Base-by-base conservation (phyloP, 2,888 invertebrate genomes). In the Mechanitis mazaeus region DNA sequence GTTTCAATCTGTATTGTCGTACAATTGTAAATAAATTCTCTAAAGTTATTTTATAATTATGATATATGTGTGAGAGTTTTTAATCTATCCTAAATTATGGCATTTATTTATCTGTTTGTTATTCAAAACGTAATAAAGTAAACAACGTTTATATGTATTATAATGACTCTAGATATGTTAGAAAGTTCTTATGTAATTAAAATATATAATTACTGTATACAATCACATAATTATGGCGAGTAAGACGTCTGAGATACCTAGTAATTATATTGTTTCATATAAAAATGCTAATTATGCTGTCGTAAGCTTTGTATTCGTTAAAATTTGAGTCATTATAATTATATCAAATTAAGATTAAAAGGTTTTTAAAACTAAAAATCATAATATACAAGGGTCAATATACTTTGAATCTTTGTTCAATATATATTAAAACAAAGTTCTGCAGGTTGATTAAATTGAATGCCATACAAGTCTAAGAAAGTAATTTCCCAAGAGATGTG, bases 281-380 rank as follows among this genome's bases (percentile, higher is more conserved):
- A 50, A 9, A 50, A 83, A 78, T 77, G 72, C 80, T 79, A 78
- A 84, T 83, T 83, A 79, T 31, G 28, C 31, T 50, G 50, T 31
- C 50, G 28, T 50, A 50, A 50, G 31, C 50, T 50, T 50, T 50
- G 31, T 11, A 50, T 50, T n/a, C 47, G 47, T 47, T 28, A 50
- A 50, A 50, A 31, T 31, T 9, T 50, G 31, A 50, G 28, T 50
- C 7, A 1, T 31, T 50, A n/a, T 31, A 50, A 47, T 47, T 47
- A 47, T n/a, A 31, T n/a, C 31, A 50, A 50, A 50, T 50, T 50
- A 31, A 50, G 31, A 50, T 50, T 50, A 9, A 50, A 31, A 1
- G 6, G 1, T 6, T 50, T 50, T 31, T 50, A 20, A 31, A 31
- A 31, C 31, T 1, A 31, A 31, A 28, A 50, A 11, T 31, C 11